Percentiles rank a stretch among this genome's conserved stretches.
These are phyloP conservation scores for Hydropsyche tenuis DNA, from an alignment of 1,140 invertebrate species.

Conservation along the genomic window DNA sequence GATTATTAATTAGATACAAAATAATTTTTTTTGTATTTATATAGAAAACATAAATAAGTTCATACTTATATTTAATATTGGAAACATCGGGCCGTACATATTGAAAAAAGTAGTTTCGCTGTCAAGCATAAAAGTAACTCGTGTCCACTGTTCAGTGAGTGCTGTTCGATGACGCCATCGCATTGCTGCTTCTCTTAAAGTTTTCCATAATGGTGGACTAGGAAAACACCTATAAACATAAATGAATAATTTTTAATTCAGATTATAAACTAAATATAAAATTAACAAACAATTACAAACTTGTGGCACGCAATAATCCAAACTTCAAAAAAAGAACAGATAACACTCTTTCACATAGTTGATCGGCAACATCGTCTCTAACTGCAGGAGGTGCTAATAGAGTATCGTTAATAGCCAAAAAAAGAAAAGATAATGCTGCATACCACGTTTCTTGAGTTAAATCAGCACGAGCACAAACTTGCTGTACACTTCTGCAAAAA, in stretches of 20 bases:
- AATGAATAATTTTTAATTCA: background rate
- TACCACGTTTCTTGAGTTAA: slow-evolving; percentile 92
- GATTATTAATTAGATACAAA: slow-evolving; percentile 15
- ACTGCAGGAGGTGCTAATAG: slow-evolving; percentile 89
- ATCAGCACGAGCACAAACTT: slow-evolving; percentile 81
- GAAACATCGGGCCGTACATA: slow-evolving; percentile 89
- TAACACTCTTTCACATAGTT: slow-evolving; percentile 91
- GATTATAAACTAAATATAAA: background rate
- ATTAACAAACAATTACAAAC: slow-evolving; percentile 46
- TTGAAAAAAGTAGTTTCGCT: slow-evolving; percentile 80
- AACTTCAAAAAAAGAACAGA: slow-evolving; percentile 93
- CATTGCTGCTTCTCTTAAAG: slow-evolving; percentile 88
- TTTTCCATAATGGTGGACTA: slow-evolving; percentile 94
- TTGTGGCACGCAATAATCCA: slow-evolving; percentile 89
- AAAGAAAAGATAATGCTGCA: slow-evolving; percentile 84
- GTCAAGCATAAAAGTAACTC: slow-evolving; percentile 89
- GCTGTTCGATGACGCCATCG: slow-evolving; percentile 93
- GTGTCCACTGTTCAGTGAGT: slow-evolving; percentile 94
- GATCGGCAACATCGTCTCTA: slow-evolving; percentile 93
- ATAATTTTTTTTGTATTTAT: slow-evolving; percentile 6
- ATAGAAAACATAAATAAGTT: slow-evolving; percentile 42
- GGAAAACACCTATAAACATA: slow-evolving; percentile 81
- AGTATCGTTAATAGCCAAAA: slow-evolving; percentile 92
- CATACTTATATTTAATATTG: slow-evolving; percentile 82
- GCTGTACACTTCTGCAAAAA: slow-evolving; percentile 87